Percentiles rank a stretch among this genome's conserved stretches.
Evolutionary conservation across 2,113 vertebrate genomes (phyloP).

Genomic region (Tenrec ecaudatus): DNA sequence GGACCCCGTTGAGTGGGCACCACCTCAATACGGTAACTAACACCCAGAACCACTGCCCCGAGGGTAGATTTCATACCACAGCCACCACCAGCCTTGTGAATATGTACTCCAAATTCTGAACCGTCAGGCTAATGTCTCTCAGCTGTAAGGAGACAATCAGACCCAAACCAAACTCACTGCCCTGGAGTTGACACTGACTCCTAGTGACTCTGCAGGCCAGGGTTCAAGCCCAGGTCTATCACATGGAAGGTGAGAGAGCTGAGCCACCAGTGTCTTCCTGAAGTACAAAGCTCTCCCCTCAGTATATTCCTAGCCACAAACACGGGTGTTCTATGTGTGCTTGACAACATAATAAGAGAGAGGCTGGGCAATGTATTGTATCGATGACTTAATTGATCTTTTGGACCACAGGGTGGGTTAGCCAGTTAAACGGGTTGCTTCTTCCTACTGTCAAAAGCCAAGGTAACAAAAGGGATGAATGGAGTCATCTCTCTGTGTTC

Average conservation of each 20-base stretch:
- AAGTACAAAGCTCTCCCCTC: background rate
- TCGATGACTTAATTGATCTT: background rate
- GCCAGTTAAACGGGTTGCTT: background rate
- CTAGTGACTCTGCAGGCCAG: too few species aligned
- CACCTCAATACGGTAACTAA: background rate
- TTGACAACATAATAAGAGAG: background rate
- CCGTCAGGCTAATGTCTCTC: background rate
- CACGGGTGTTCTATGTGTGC: background rate
- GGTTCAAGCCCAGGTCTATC: background rate
- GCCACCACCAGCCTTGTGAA: background rate
- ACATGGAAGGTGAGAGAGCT: background rate
- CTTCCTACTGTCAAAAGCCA: slow-evolving; percentile 23
- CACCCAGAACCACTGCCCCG: background rate
- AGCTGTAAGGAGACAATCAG: background rate
- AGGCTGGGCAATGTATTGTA: background rate
- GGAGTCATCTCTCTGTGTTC: background rate
- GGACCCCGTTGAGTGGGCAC: too few species aligned
- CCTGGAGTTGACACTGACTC: too few species aligned
- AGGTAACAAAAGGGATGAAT: background rate
- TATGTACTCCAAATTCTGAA: too few species aligned
- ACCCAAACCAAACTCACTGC: too few species aligned
- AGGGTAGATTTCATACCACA: background rate
- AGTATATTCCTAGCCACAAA: background rate
- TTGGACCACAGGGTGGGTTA: background rate
- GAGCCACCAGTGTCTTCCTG: background rate